Evolutionary conservation across 2,888 invertebrate species (phyloP).

Genomic region (Pantelozetes paolii): DNA sequence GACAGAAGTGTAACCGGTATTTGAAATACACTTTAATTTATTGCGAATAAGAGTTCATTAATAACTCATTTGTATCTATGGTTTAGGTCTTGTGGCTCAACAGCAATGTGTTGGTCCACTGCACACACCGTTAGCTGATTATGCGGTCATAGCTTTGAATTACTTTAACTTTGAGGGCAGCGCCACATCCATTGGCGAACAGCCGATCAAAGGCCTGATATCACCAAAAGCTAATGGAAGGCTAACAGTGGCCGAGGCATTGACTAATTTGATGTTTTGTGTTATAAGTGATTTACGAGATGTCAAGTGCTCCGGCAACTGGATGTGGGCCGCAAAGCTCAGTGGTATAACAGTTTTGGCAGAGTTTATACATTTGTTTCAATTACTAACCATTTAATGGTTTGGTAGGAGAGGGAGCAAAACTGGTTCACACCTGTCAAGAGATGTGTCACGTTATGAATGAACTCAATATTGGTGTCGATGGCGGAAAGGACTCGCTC

Average conservation of each 20-base stretch:
- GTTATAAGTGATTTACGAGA: slow-evolving; percentile 64
- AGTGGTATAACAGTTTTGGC: slow-evolving; percentile 56
- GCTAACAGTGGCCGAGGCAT: slow-evolving; percentile 87
- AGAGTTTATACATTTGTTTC: not conserved
- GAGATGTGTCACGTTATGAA: slow-evolving; percentile 83
- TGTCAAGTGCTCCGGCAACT: slow-evolving; percentile 97
- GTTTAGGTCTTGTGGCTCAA: slow-evolving; percentile 84
- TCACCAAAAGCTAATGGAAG: slow-evolving; percentile 80
- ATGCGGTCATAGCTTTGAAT: slow-evolving; percentile 74
- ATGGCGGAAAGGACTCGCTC: slow-evolving; percentile 95
- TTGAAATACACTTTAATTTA: not conserved
- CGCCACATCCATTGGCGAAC: slow-evolving; percentile 93
- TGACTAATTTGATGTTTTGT: slow-evolving; percentile 84
- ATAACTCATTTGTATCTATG: too few species aligned
- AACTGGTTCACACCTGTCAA: slow-evolving; percentile 75
- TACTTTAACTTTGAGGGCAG: slow-evolving; percentile 72
- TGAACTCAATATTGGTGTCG: slow-evolving; percentile 77
- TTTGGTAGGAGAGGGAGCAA: slow-evolving; percentile 70
- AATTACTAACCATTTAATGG: slow-evolving; percentile 8
- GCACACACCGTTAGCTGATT: slow-evolving; percentile 88
- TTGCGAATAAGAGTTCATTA: not conserved
- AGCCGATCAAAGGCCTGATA: slow-evolving; percentile 87
- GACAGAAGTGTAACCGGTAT: slow-evolving; percentile 48
- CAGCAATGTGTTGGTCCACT: slow-evolving; percentile 97
- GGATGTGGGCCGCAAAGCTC: slow-evolving; percentile 99